phyloP scores from a whole-genome alignment of 2,797 vertebrate genomes.

The Chanos chanos region DNA sequence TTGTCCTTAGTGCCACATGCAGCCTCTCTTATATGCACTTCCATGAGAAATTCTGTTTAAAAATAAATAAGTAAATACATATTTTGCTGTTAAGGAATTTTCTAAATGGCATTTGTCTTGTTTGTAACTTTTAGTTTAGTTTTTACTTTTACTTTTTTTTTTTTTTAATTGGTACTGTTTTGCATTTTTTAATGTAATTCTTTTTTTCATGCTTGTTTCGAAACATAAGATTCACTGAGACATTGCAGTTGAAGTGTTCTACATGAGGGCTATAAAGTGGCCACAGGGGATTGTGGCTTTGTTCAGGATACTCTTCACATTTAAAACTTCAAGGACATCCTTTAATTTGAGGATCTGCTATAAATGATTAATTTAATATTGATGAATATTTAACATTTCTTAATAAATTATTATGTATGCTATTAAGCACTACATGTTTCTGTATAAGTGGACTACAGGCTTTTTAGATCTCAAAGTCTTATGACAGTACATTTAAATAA shows the following conservation, averaged over 20 bases:
- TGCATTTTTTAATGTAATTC: no score
- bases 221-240: conserved; percentile 55
- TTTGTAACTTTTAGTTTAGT: conserved; percentile 43
- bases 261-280: conserved; percentile 61
- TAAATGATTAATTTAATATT: conserved; percentile 77
- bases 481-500: neutral
- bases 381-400: conserved; percentile 78
- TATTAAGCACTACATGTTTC: conserved; percentile 67
- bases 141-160: conserved; percentile 43
- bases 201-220: conserved; percentile 48
- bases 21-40: no score
- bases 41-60: no score
- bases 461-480: conserved; percentile 53
- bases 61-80: no score
- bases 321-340: conserved; percentile 70
- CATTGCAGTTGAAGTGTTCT: conserved; percentile 47
- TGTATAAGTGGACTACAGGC: conserved; percentile 55
- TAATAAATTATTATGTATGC: conserved; percentile 76
- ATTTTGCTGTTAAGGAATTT: no score
- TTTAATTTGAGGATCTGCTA: conserved; percentile 75
- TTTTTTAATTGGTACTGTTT: conserved; percentile 38
- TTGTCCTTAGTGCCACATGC: no score
- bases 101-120: no score
- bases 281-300: conserved; percentile 58
- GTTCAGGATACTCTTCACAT: conserved; percentile 62